Evolutionary conservation across 2,888 invertebrate species (phyloP).

Genomic region (Thysanoteuthis rhombus): DNA sequence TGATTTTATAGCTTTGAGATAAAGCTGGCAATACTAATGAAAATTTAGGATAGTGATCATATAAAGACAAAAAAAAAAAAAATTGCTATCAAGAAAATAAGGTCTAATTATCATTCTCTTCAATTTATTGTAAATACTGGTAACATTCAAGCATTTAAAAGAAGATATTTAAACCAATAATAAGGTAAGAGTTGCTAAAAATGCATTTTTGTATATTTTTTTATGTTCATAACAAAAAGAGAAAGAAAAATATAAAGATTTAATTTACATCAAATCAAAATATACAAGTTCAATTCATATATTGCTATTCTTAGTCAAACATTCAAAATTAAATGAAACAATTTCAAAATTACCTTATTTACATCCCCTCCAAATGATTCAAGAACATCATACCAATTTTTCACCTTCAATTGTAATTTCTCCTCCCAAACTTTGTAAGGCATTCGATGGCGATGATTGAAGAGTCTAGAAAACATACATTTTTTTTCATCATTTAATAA

Average conservation of each 20-base stretch:
- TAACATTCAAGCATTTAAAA: background rate
- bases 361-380: conserved; percentile 65
- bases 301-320: background rate
- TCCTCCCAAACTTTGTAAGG: conserved; percentile 73
- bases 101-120: background rate
- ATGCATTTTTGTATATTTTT: background rate
- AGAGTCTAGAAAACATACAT: background rate
- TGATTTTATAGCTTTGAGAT: background rate
- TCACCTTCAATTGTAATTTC: conserved; percentile 69
- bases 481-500: background rate
- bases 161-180: background rate
- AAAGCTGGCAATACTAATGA: background rate
- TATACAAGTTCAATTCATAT: background rate
- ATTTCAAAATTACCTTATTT: conserved; percentile 48
- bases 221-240: background rate
- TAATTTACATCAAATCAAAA: background rate
- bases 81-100: background rate
- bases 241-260: background rate
- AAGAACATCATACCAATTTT: conserved; percentile 71
- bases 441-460: conserved; percentile 63
- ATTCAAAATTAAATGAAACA: background rate
- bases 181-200: background rate
- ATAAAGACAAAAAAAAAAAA: background rate
- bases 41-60: background rate
- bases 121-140: background rate